Evolutionary conservation across 2,888 invertebrate genomes (phyloP).

Genomic region (Crossocerus cetratus): DNA sequence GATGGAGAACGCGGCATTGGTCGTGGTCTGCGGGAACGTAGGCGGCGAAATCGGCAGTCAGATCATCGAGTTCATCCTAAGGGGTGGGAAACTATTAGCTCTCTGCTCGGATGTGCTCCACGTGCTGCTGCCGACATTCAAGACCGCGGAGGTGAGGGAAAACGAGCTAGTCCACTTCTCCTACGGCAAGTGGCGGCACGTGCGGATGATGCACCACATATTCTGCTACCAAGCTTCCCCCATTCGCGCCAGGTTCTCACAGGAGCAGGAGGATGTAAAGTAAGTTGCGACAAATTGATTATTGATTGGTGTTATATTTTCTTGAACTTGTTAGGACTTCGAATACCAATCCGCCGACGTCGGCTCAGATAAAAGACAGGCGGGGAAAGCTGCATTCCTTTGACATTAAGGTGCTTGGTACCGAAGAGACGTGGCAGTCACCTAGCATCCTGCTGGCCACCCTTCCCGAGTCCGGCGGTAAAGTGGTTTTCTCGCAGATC

Average conservation of each 20-base stretch:
- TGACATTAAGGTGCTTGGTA: slow-evolving; percentile 87
- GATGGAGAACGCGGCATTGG: slow-evolving; percentile 83
- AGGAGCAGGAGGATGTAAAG: slow-evolving; percentile 83
- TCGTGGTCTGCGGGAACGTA: slow-evolving; percentile 89
- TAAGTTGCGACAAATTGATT: slow-evolving; percentile 44
- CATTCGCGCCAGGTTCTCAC: slow-evolving; percentile 88
- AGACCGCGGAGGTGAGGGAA: slow-evolving; percentile 91
- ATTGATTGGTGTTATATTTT: no score
- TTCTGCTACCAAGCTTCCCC: slow-evolving; percentile 93
- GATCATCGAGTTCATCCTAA: slow-evolving; percentile 85
- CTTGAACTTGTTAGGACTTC: slow-evolving; percentile 32
- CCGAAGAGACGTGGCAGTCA: slow-evolving; percentile 92
- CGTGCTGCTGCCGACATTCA: slow-evolving; percentile 87
- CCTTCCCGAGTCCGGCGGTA: slow-evolving; percentile 82
- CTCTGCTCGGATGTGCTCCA: slow-evolving; percentile 89
- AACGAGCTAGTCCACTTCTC: slow-evolving; percentile 90
- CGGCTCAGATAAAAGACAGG: slow-evolving; percentile 68
- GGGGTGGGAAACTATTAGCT: slow-evolving; percentile 87
- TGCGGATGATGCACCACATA: slow-evolving; percentile 92
- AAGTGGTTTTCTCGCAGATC: slow-evolving; percentile 90
- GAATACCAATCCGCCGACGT: slow-evolving; percentile 64
- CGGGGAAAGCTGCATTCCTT: slow-evolving; percentile 83
- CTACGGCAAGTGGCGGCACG: slow-evolving; percentile 89
- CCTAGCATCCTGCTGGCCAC: slow-evolving; percentile 88
- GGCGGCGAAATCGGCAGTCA: slow-evolving; percentile 82